Evolutionary conservation across 2,888 invertebrate species (phyloP), one percentile per base, ranked within the genome.

Genomic region (Taenaris catops): DNA sequence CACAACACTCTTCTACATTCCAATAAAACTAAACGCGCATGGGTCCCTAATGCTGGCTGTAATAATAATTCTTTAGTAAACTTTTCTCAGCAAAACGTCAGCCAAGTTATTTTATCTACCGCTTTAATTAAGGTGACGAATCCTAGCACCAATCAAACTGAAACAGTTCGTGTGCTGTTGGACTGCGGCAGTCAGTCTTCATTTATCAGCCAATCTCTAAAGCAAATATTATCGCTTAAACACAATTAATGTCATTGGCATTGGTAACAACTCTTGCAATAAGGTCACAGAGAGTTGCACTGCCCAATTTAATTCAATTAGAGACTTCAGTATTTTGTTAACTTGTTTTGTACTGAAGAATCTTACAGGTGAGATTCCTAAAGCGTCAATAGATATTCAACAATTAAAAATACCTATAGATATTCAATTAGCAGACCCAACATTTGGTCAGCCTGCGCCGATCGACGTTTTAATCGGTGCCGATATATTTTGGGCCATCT

Each of bases 301-400:
- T 6, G 5, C 33, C 3, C 27, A 35, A 19, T 19, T 36, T 2
- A 14, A 28, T 8, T 40, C 32, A 4, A 6, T 32, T 12, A 28
- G 25, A 20, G 11, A 32, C 9, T 36, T 25, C 4, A 18, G 4
- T 8, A n/a, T 21, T 4, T 17, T 12, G 5, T 20, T 36, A 8
- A 20, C 32, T 4, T 41, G 36, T 26, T 24, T 19, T 9, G 41
- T 41, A 2, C 12, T 41, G 9, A 25, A 26, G 1, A 11, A 41
- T 9, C 24, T 41, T 2, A 33, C 41, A 25, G 41, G 36, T 4
- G 21, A 36, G 6, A 28, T 41, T 17, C 41, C 41, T 2, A 41
- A 25, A 16, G 12, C 4, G 1, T 10, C 6, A 1, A 28, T 28
- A 5, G 5, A 27, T 8, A 12, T 10, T 12, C 21, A 17, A 2